Percentiles rank a stretch among this genome's conserved stretches.
phyloP scores from a whole-genome alignment of 2,113 vertebrate species.

The Aepyceros melampus region DNA sequence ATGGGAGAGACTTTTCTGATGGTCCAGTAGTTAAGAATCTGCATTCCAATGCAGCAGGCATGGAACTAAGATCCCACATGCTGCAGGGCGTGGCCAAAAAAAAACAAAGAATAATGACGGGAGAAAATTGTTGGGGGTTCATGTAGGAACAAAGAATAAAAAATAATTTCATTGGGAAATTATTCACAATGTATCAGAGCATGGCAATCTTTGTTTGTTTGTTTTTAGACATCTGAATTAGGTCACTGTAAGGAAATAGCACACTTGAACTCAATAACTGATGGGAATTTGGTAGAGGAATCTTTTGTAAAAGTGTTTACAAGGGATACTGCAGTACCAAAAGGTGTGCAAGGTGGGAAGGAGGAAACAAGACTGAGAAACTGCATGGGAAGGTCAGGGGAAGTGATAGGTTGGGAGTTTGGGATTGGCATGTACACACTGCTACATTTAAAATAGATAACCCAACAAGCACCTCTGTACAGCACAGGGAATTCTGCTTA shows the following conservation, averaged over 20 bases:
- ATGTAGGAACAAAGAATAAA: not conserved
- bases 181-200: not conserved
- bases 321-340: not conserved
- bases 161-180: not conserved
- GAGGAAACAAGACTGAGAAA: not conserved
- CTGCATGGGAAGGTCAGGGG: not conserved
- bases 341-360: not conserved
- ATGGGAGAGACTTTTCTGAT: not conserved
- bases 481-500: not conserved
- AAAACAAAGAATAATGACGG: not conserved
- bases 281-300: slow-evolving; percentile 9
- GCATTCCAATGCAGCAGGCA: not conserved
- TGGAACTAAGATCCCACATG: not conserved
- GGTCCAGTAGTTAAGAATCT: not conserved
- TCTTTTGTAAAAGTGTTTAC: not conserved
- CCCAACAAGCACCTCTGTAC: not conserved
- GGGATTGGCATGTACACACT: no score
- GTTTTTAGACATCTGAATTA: not conserved
- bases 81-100: not conserved
- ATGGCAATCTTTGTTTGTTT: not conserved
- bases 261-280: not conserved
- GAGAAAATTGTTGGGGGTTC: not conserved
- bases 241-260: not conserved
- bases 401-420: not conserved
- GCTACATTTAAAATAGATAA: not conserved